phyloP scores from a whole-genome alignment of 2,888 invertebrate species.

The Neria commutata region DNA sequence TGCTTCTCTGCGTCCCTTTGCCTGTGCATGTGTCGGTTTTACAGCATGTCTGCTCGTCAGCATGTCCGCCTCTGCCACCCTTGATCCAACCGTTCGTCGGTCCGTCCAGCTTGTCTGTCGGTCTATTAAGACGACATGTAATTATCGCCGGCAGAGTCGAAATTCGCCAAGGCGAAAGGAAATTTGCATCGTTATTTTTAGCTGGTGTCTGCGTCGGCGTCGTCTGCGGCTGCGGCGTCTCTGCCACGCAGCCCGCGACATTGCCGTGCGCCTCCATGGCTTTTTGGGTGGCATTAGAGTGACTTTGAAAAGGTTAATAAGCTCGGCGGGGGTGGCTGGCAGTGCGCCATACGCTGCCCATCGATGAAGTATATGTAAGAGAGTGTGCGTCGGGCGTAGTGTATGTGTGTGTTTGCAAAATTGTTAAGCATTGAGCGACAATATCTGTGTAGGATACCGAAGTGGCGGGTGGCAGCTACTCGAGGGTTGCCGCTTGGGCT shows the following conservation, averaged over 20 bases:
- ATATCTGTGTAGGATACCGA: not conserved
- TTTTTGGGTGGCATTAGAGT: not conserved
- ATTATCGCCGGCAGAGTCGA: conserved; percentile 30
- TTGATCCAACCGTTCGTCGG: not conserved
- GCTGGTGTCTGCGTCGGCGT: conserved; percentile 16
- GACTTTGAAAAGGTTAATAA: conserved; percentile 5
- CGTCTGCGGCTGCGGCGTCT: not conserved
- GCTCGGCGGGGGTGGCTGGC: not conserved
- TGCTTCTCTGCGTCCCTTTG: too few relatives aligned
- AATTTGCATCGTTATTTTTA: conserved; percentile 35
- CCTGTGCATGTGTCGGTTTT: not conserved
- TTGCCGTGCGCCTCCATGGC: not conserved
- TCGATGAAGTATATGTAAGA: not conserved
- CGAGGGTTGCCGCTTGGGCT: too few relatives aligned
- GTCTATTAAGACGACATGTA: conserved; percentile 33
- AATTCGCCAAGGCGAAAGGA: conserved; percentile 30
- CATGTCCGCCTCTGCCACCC: too few relatives aligned
- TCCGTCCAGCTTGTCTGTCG: not conserved
- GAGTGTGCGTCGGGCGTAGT: not conserved
- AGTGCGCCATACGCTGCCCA: too few relatives aligned
- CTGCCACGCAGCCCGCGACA: conserved; percentile 1
- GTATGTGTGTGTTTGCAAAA: too few relatives aligned
- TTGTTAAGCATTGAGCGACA: too few relatives aligned
- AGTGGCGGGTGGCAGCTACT: not conserved
- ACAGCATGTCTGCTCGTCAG: not conserved